phyloP scores from a whole-genome alignment of 2,888 invertebrate genomes.

The Eupithecia dodoneata region DNA sequence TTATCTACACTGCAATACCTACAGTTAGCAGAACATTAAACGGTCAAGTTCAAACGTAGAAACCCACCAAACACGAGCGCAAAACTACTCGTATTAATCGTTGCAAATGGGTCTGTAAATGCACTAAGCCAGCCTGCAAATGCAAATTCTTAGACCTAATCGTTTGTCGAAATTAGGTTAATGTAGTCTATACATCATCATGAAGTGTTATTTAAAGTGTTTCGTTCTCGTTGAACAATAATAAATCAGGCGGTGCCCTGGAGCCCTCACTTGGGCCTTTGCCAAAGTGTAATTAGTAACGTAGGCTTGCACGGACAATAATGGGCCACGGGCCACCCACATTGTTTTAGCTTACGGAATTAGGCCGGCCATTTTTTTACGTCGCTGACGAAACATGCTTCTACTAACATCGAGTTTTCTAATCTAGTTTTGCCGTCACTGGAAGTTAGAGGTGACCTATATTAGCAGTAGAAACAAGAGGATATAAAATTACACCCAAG shows the following conservation, averaged over 20 bases:
- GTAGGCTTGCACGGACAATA: conserved; percentile 68
- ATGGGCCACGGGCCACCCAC: conserved; percentile 65
- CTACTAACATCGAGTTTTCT: background rate
- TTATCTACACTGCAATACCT: background rate
- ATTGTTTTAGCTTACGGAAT: conserved; percentile 72
- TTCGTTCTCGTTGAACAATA: conserved; percentile 69
- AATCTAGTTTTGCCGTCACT: background rate
- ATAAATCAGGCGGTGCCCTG: conserved; percentile 73
- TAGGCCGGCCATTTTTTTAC: conserved; percentile 53
- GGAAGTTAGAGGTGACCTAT: background rate
- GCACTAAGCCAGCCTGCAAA: conserved; percentile 16
- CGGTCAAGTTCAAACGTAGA: background rate
- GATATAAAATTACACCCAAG: background rate
- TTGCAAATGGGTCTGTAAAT: conserved; percentile 21
- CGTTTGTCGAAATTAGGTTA: conserved; percentile 51
- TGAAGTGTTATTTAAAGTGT: conserved; percentile 71
- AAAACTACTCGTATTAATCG: conserved; percentile 7
- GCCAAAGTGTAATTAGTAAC: conserved; percentile 80
- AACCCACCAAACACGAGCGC: background rate
- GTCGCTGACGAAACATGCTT: background rate
- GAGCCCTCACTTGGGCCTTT: conserved; percentile 67
- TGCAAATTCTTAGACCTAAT: conserved; percentile 44
- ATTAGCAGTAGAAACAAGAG: background rate
- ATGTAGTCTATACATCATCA: conserved; percentile 61
- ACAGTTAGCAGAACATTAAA: background rate